These are phyloP conservation scores for Plumapathes pennacea DNA, from an alignment of 92 coral and sea anemone genomes.

Conservation along the genomic window DNA sequence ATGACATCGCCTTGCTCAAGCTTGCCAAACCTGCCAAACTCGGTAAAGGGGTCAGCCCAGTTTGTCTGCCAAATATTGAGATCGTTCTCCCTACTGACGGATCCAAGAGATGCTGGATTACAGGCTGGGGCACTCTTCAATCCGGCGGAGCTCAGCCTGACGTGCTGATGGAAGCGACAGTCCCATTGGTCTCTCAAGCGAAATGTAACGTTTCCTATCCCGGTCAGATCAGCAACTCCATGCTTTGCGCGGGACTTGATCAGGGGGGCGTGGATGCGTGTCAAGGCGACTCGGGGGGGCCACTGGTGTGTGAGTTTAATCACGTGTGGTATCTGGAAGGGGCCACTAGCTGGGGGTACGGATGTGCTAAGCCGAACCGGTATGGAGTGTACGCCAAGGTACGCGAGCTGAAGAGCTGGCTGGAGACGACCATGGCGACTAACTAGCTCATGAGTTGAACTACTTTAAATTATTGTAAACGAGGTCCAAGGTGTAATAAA, in stretches of 20 bases:
- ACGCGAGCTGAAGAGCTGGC: no score
- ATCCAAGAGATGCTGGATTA: constrained; percentile 36
- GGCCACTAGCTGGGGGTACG: no score
- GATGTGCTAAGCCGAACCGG: no score
- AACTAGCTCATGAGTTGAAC: no score
- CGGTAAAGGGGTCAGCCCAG: constrained; percentile 11
- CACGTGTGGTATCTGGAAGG: no score
- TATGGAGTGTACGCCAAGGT: no score
- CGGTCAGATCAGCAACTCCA: constrained; percentile 5
- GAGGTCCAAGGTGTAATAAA: no score
- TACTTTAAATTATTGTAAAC: no score
- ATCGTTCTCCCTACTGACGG: constrained; percentile 16
- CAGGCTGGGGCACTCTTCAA: constrained; percentile 22
- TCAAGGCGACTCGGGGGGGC: constrained; percentile 24
- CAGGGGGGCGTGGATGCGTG: constrained; percentile 29
- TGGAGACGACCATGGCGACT: no score
- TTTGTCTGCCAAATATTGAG: constrained; percentile 6
- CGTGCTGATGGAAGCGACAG: constrained; percentile 39
- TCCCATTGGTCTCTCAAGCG: constrained; percentile 34
- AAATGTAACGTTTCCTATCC: constrained; percentile 3
- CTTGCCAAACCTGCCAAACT: constrained; percentile 17
- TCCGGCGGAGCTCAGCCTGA: constrained; percentile 41
- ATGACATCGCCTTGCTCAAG: constrained; percentile 17
- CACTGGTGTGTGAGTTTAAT: not conserved
- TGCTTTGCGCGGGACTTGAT: constrained; percentile 36